Conservation (phyloP, 1,140 invertebrate genomes). For the Drosophila kurseongensis region DNA sequence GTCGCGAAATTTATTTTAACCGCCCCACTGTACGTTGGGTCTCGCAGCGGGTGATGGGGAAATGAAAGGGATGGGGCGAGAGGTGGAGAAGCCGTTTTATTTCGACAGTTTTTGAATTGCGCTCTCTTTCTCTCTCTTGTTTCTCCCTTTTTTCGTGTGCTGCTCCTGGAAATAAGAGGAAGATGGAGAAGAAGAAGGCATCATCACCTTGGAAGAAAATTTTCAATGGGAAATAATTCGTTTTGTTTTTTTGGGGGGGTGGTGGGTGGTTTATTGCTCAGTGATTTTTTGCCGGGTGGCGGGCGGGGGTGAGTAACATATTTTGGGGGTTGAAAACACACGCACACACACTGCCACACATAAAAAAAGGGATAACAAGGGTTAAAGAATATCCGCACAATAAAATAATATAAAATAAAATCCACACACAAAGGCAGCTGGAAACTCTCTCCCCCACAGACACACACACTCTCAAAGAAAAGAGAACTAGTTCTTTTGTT, state of each 20-base stretch:
- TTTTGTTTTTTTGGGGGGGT: conserved; percentile 1
- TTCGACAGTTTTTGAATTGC: conserved; percentile 80
- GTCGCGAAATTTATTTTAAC: neutral
- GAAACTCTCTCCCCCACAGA: conserved; percentile 37
- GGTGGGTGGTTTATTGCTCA: conserved; percentile 35
- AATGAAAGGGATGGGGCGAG: conserved; percentile 7
- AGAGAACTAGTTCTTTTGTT: conserved; percentile 12
- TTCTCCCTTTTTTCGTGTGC: conserved; percentile 34
- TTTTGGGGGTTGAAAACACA: conserved; percentile 69
- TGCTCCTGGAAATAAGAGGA: conserved; percentile 36
- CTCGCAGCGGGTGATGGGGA: conserved; percentile 16
- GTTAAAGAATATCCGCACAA: conserved; percentile 37
- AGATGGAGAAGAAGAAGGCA: conserved; percentile 24
- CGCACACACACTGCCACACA: conserved; percentile 17
- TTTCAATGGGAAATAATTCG: conserved; percentile 40
- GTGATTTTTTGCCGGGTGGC: conserved; percentile 41
- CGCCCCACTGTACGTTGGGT: neutral
- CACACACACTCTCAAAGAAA: neutral
- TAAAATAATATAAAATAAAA: conserved; percentile 24
- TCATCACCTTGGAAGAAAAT: conserved; percentile 44
- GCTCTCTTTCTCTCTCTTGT: conserved; percentile 29
- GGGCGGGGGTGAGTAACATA: conserved; percentile 4
- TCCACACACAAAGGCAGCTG: conserved; percentile 46
- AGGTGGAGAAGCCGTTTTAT: conserved; percentile 70
- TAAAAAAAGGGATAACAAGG: conserved; percentile 61